Base-by-base conservation (phyloP, 2,888 invertebrate genomes). In the Bugulina stolonifera region DNA sequence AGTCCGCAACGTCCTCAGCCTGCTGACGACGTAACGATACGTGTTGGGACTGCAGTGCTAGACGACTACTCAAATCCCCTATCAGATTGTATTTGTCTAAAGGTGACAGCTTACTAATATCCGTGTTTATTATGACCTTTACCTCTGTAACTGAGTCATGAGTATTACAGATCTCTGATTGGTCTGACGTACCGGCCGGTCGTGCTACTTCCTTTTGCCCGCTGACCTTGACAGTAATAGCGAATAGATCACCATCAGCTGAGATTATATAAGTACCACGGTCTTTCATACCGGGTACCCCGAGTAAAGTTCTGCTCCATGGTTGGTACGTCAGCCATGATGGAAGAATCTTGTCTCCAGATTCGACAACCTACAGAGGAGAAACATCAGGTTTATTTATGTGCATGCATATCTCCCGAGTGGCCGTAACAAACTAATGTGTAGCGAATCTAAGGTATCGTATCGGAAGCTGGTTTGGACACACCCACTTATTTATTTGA, bases 71-170 rank as follows among this genome's bases (percentile, higher is more conserved):
- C 32, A 34, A 32, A 5, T 64, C 64, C 5, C 14, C 32, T 64
- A 64, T 64, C n/a, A 64, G n/a, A 14, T 34, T 64, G 29, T 25
- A 22, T 34, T 32, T 22, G 29, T 64, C 25, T 5, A 14, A 32
- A 18, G 64, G 64, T 14, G 10, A 10, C 14, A 64, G 32, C 5
- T 2, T 34, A 32, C 10, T 27, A 2, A 32, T 29, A 5, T 64
- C 32, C 10, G 64, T 32, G 34, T 64, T 64, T 3, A 64, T 10
- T 10, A 32, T 27, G 14, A 64, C 64, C 25, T 22, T 29, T 27
- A 64, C 64, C 27, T 34, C 10, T 14, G 64, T 64, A 32, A 64
- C 5, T 29, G 64, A 64, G 64, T 64, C 64, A 5, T 64, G 64
- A 32, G 64, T 27, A 5, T 64, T 64, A n/a, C 64, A 64, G 3